A percentile compares a stretch with the other conserved stretches of the same genome.
Evolutionary conservation across 2,888 invertebrate species (phyloP).

Genomic region (Hesperia comma): DNA sequence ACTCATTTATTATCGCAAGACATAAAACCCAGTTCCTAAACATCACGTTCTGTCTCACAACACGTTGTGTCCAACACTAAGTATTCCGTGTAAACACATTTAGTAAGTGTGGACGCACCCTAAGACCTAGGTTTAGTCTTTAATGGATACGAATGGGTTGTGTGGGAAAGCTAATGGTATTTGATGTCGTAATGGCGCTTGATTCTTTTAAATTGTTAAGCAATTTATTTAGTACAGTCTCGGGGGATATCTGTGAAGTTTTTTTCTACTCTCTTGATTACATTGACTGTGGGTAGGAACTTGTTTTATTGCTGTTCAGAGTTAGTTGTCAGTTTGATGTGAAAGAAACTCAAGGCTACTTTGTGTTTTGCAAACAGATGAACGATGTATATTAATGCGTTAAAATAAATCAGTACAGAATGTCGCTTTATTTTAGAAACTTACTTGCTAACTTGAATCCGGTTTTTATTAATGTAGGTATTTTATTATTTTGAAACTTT

Average conservation of each 20-base stretch:
- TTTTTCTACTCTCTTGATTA: slow-evolving; percentile 10
- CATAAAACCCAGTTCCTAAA: no score
- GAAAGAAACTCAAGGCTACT: no score
- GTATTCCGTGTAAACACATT: slow-evolving; percentile 10
- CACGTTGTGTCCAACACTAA: no score
- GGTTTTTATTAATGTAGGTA: no score
- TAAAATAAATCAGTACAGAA: no score
- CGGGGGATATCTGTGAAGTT: slow-evolving; percentile 5
- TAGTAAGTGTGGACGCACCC: slow-evolving; percentile 28
- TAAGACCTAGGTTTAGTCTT: slow-evolving; percentile 42
- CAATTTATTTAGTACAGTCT: slow-evolving; percentile 36
- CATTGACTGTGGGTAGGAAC: not conserved
- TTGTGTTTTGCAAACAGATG: no score
- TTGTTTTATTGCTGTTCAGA: not conserved
- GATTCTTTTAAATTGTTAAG: slow-evolving; percentile 42
- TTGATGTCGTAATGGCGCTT: slow-evolving; percentile 50
- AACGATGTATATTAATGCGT: no score
- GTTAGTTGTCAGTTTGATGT: not conserved
- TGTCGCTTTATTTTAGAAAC: no score
- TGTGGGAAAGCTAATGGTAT: slow-evolving; percentile 61
- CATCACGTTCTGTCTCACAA: no score
- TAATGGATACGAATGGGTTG: slow-evolving; percentile 63
- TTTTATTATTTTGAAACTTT: no score
- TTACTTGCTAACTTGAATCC: no score
- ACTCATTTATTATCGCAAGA: no score